Evolutionary conservation across 92 coral and sea anemone genomes (phyloP).

Genomic region (Galaxea fascicularis): DNA sequence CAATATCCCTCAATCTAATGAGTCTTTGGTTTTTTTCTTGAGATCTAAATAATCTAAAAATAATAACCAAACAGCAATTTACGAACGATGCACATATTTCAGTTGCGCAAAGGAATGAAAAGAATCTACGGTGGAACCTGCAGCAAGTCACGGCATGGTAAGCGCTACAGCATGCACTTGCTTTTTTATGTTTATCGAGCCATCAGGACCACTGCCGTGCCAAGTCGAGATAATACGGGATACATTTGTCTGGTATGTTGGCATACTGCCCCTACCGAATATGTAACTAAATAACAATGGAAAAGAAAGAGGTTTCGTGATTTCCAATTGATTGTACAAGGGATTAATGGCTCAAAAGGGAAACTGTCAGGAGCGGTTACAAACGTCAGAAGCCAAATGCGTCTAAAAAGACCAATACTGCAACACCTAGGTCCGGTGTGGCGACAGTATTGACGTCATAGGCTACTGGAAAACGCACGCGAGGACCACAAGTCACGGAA

Average conservation of each 20-base stretch:
- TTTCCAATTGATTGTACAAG: conserved; percentile 1
- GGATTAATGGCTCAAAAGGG: conserved; percentile 51
- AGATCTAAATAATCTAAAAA: conserved; percentile 21
- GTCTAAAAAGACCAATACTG: conserved; percentile 31
- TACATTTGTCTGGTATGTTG: not conserved
- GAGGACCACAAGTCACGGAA: conserved; percentile 46
- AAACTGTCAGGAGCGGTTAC: conserved; percentile 40
- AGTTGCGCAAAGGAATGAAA: conserved; percentile 39
- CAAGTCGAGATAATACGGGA: not conserved
- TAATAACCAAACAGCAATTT: conserved; percentile 34
- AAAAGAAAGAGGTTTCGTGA: conserved; percentile 41
- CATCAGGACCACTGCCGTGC: not conserved
- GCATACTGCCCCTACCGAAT: not conserved
- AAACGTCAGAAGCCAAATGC: conserved; percentile 36
- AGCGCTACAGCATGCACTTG: conserved; percentile 4
- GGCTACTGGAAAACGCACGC: conserved; percentile 38
- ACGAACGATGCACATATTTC: not conserved
- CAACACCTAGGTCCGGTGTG: conserved; percentile 52
- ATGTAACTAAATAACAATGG: not conserved
- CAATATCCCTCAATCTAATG: conserved; percentile 18
- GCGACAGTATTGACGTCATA: conserved; percentile 47
- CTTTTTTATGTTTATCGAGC: conserved; percentile 6
- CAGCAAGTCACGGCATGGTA: conserved; percentile 29
- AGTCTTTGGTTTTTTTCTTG: conserved; percentile 12
- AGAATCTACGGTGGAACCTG: conserved; percentile 28